Conservation (phyloP, 1,140 invertebrate genomes). For the Nasonia giraulti region DNA sequence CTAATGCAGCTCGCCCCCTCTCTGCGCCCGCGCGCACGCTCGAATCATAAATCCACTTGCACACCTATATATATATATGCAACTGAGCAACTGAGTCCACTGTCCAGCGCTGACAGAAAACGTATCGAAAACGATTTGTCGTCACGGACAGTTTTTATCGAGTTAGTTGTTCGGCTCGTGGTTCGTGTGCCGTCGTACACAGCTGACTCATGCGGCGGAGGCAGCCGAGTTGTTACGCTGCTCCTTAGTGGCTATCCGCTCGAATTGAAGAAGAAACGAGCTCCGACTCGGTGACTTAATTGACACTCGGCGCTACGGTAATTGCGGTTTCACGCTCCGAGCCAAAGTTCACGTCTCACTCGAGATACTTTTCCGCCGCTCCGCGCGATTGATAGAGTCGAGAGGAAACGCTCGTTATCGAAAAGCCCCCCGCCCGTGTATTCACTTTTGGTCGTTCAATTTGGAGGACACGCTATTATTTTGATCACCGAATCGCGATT, state of each 20-base stretch:
- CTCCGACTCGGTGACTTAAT: constrained; percentile 27
- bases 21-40: constrained; percentile 42
- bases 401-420: too few species aligned
- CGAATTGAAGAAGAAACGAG: constrained; percentile 24
- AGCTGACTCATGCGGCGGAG: not conserved
- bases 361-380: too few species aligned
- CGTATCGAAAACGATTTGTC: too few species aligned
- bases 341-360: constrained; percentile 16
- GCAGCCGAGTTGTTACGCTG: not conserved
- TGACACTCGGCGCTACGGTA: constrained; percentile 21
- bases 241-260: constrained; percentile 17
- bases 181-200: not conserved
- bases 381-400: too few species aligned
- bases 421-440: too few species aligned
- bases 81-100: too few species aligned
- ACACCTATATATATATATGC: not conserved
- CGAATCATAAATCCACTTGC: constrained; percentile 64
- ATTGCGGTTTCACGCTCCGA: too few species aligned
- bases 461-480: too few species aligned
- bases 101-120: too few species aligned
- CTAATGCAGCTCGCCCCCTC: constrained; percentile 54
- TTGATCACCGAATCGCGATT: too few species aligned
- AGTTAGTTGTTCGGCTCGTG: too few species aligned
- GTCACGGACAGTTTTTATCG: not conserved
- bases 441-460: too few species aligned